Evolutionary conservation across 2,888 invertebrate genomes (phyloP).

Genomic region (Leucoma salicis): DNA sequence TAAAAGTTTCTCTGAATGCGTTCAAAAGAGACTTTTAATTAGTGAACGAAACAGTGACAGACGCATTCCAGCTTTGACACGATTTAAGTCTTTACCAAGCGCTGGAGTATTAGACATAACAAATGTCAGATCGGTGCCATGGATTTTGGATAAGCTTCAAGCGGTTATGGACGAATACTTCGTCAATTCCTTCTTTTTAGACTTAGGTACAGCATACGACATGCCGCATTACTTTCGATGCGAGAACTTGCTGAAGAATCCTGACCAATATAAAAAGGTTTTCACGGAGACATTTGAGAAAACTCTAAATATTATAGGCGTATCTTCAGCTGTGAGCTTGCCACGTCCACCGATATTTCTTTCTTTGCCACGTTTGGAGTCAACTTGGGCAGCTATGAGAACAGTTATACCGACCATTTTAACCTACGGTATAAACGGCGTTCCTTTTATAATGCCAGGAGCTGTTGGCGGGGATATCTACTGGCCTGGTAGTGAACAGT

Average conservation of each 20-base stretch:
- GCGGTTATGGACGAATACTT: constrained; percentile 87
- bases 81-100: constrained; percentile 90
- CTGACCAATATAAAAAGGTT: constrained; percentile 90
- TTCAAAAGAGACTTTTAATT: constrained; percentile 87
- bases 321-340: constrained; percentile 90
- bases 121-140: constrained; percentile 89
- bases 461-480: constrained; percentile 95
- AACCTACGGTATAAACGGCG: constrained; percentile 94
- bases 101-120: constrained; percentile 94
- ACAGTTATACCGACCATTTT: constrained; percentile 93
- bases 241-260: constrained; percentile 87
- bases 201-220: constrained; percentile 91
- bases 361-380: constrained; percentile 91
- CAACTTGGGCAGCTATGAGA: constrained; percentile 92
- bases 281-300: constrained; percentile 86
- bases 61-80: constrained; percentile 90
- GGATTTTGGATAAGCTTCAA: constrained; percentile 89
- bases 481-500: constrained; percentile 82
- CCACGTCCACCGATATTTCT: constrained; percentile 94
- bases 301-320: constrained; percentile 87
- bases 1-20: constrained; percentile 89
- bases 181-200: constrained; percentile 93
- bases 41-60: constrained; percentile 90
- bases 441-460: constrained; percentile 96
- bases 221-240: constrained; percentile 94